Evolutionary conservation across 1,140 invertebrate genomes (phyloP).

Genomic region (Drosophila burlai): DNA sequence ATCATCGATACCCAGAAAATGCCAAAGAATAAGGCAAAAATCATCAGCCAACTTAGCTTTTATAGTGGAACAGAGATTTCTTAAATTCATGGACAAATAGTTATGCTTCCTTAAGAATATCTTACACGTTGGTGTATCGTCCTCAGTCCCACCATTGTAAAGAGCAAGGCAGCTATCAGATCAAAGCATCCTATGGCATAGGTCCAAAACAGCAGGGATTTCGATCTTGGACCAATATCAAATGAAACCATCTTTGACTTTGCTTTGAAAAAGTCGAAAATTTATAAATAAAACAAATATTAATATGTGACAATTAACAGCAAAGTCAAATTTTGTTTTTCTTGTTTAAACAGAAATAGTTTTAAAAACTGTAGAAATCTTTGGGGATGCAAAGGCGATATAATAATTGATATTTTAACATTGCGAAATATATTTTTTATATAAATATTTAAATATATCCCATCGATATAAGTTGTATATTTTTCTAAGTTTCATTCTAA

Average conservation of each 20-base stretch:
- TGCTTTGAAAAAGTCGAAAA: background rate
- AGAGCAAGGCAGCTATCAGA: conserved; percentile 45
- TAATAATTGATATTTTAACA: too few species aligned
- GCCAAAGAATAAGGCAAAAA: conserved; percentile 51
- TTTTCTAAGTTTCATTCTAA: background rate
- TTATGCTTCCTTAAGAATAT: background rate
- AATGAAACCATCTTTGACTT: background rate
- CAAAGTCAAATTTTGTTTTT: background rate
- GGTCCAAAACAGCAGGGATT: conserved; percentile 41
- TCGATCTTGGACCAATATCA: background rate
- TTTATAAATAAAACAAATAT: background rate
- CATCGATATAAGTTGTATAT: background rate
- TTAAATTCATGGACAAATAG: background rate
- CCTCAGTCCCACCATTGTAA: conserved; percentile 29
- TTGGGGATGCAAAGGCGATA: too few species aligned
- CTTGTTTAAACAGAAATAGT: too few species aligned
- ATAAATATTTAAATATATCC: too few species aligned
- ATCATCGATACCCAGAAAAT: conserved; percentile 62
- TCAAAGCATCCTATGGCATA: conserved; percentile 61
- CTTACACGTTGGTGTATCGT: conserved; percentile 48
- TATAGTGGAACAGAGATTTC: background rate
- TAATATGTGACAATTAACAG: background rate
- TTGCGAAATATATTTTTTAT: too few species aligned
- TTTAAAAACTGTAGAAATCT: too few species aligned
- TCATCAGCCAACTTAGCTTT: conserved; percentile 60